Evolutionary conservation across 2,888 invertebrate genomes (phyloP).

Genomic region (Eudemis profundana): DNA sequence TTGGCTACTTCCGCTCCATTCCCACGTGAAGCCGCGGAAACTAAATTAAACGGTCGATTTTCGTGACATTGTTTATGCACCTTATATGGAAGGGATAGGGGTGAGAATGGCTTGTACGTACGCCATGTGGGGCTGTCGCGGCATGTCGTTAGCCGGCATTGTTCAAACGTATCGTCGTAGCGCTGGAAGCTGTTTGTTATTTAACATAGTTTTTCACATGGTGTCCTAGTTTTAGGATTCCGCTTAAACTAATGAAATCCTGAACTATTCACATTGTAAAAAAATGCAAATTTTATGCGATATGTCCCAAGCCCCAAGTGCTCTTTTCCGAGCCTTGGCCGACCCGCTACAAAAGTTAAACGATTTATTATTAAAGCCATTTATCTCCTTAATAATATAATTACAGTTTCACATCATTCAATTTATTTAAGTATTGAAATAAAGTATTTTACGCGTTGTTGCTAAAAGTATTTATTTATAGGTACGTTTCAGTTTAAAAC

Average conservation of each 20-base stretch:
- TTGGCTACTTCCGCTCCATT: slow-evolving; percentile 1
- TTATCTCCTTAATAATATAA: no score
- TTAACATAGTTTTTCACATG: slow-evolving; percentile 1
- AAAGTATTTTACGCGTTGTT: no score
- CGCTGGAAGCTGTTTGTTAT: slow-evolving; percentile 9
- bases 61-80: not conserved
- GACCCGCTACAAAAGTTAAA: no score
- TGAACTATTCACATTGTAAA: not conserved
- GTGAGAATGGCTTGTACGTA: slow-evolving; percentile 1
- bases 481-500: no score
- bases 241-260: not conserved
- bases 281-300: no score
- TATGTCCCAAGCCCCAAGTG: no score
- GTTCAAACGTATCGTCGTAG: slow-evolving; percentile 14
- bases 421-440: no score
- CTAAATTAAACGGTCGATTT: not conserved
- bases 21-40: not conserved
- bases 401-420: no score
- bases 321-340: no score
- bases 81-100: not conserved
- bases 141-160: slow-evolving; percentile 23
- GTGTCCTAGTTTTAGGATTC: not conserved
- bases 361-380: no score
- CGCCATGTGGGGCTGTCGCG: not conserved
- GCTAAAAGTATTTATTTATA: no score